phyloP scores from a whole-genome alignment of 2,113 vertebrate genomes.

The Ariopsis seemanni region DNA sequence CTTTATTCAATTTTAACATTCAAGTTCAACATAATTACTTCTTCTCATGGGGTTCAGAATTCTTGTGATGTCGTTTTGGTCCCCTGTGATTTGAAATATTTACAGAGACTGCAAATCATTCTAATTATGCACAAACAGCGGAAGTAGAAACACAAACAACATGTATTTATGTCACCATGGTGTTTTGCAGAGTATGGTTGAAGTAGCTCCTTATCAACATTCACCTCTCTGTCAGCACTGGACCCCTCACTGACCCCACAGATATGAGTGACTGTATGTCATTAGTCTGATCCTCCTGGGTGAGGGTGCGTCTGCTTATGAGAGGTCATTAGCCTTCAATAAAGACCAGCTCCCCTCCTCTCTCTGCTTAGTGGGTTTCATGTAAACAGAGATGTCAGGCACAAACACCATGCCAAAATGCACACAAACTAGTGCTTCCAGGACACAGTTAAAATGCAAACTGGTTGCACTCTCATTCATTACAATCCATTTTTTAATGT shows the following conservation, averaged over 20 bases:
- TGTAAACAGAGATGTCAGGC: conserved; percentile 39
- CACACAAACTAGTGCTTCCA: not conserved
- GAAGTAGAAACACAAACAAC: conserved; percentile 28
- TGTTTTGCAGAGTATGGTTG: conserved; percentile 3
- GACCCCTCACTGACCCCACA: not conserved
- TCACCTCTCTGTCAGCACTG: not conserved
- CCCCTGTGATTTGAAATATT: conserved; percentile 56
- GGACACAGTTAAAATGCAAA: not conserved
- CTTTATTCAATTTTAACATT: not conserved
- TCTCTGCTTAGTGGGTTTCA: not conserved
- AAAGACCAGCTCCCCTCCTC: conserved; percentile 26
- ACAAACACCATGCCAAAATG: not conserved
- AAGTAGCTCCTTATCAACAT: not conserved
- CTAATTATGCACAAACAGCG: conserved; percentile 56
- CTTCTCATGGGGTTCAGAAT: conserved; percentile 5
- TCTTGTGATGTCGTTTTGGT: conserved; percentile 16
- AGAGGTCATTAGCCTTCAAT: conserved; percentile 43
- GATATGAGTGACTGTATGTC: conserved; percentile 1
- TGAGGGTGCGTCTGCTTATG: conserved; percentile 45
- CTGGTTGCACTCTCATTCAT: not conserved
- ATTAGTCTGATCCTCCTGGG: conserved; percentile 52
- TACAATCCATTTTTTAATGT: not conserved
- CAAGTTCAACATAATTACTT: conserved; percentile 18
- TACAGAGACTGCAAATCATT: conserved; percentile 57
- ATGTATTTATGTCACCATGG: conserved; percentile 15